These are phyloP conservation scores for Porites lobata DNA, from an alignment of 92 coral and sea anemone species.

Conservation along the genomic window DNA sequence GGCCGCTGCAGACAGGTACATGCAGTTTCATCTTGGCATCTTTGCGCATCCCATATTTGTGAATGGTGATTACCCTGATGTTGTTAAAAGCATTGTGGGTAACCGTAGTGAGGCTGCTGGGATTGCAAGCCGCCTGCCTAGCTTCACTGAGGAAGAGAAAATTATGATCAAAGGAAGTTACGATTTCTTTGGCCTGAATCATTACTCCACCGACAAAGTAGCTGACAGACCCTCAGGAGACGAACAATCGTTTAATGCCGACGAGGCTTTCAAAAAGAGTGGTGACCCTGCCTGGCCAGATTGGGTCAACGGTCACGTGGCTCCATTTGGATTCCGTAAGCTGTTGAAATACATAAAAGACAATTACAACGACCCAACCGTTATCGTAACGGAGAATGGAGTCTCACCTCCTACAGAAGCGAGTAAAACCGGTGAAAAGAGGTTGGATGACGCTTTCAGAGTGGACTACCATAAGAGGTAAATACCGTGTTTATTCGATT, in stretches of 20 bases:
- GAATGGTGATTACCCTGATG: constrained; percentile 87
- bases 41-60: constrained; percentile 86
- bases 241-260: constrained; percentile 43
- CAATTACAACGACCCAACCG: constrained; percentile 66
- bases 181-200: constrained; percentile 81
- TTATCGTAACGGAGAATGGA: constrained; percentile 84
- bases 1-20: constrained; percentile 74
- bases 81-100: constrained; percentile 74
- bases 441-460: constrained; percentile 73
- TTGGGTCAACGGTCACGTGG: constrained; percentile 66
- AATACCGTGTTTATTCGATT: not conserved
- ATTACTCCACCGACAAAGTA: constrained; percentile 70
- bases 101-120: constrained; percentile 69
- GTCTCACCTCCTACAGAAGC: constrained; percentile 80
- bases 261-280: constrained; percentile 54
- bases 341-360: constrained; percentile 70
- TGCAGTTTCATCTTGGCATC: constrained; percentile 80
- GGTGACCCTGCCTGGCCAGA: constrained; percentile 65
- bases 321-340: constrained; percentile 84
- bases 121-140: constrained; percentile 70
- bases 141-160: constrained; percentile 74
- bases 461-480: constrained; percentile 64
- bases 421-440: constrained; percentile 35
- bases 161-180: constrained; percentile 75
- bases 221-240: constrained; percentile 26